Conservation (phyloP, 2,888 invertebrate species). For the Hypercompe scribonia region DNA sequence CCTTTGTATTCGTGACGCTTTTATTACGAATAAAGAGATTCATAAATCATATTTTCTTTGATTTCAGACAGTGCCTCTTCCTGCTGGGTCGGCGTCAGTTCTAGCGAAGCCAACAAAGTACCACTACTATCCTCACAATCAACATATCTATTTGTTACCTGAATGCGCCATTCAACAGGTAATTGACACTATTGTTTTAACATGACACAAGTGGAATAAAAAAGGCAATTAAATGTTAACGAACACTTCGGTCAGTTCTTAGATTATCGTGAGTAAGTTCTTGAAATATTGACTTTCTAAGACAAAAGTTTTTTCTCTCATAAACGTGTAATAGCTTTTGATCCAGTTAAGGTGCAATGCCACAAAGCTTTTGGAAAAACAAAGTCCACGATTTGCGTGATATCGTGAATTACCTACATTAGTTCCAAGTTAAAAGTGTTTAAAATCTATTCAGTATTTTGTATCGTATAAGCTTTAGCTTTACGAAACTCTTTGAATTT, state of each 20-base stretch:
- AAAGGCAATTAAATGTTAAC: slow-evolving; percentile 35
- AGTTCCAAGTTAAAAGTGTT: slow-evolving; percentile 10
- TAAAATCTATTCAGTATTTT: not conserved
- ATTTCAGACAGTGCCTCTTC: slow-evolving; percentile 90
- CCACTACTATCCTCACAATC: slow-evolving; percentile 97
- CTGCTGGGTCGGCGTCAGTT: slow-evolving; percentile 89
- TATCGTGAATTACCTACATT: slow-evolving; percentile 13
- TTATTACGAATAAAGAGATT: slow-evolving; percentile 26
- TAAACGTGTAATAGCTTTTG: slow-evolving; percentile 30
- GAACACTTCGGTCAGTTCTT: slow-evolving; percentile 35
- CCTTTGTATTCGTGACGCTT: slow-evolving; percentile 38
- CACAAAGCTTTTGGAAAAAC: slow-evolving; percentile 15
- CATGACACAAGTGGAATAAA: slow-evolving; percentile 21
- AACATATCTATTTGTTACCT: slow-evolving; percentile 96
- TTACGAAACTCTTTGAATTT: not conserved
- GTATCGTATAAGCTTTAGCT: not conserved
- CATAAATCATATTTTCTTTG: slow-evolving; percentile 58
- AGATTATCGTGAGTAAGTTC: slow-evolving; percentile 20
- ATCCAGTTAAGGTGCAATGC: slow-evolving; percentile 33
- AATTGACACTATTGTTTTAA: slow-evolving; percentile 57
- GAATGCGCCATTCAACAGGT: slow-evolving; percentile 98
- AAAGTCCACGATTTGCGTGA: slow-evolving; percentile 8
- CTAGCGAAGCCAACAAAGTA: slow-evolving; percentile 96
- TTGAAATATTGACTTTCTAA: slow-evolving; percentile 18
- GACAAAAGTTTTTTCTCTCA: not conserved